Evolutionary conservation across 2,113 vertebrate genomes (phyloP), one percentile per base, ranked within the genome.

Genomic region (Prolemur simus): DNA sequence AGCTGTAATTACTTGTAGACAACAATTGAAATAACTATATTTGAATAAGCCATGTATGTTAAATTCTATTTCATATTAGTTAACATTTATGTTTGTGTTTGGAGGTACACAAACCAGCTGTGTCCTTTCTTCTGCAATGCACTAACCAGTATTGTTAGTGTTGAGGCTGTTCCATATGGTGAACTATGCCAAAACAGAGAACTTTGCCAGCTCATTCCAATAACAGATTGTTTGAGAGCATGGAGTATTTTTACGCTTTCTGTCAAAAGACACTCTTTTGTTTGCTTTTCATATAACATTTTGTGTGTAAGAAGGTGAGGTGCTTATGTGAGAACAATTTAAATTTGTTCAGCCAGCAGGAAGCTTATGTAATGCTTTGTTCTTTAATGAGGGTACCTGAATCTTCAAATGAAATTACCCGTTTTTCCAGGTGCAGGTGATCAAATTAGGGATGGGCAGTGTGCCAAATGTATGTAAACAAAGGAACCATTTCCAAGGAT

Each of bases 381-480:
- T 97, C 80, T 71, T 91, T 98, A 97, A 97, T 97, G 93, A 97
- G 82, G 78, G 83, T 96, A 81, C 92, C 97, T 96, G 86, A 96
- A 89, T 82, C 77, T 77, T 93, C 89, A 58, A 95, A 96, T 82
- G 52, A 96, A 97, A 95, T 93, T 81, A 82, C 91, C 52, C 91
- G 47, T 84, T 91, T 95, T 96, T 95, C 97, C 97, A 97, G 96
- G 91, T 94, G 96, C 91, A 87, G 83, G 58, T 94, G 96, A 97
- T 98, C 96, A 96, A 95, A 97, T 97, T 92, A 97, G 54, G 91
- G 71, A 64, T 56, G 69, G 95, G 87, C 95, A 84, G 39, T 52
- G 14, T 6, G 95, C 96, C 96, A 96, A 96, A 74, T 77, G 42
- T 73, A 80, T 68, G 37, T 80, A 96, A 93, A 97, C 94, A 95